Conservation (phyloP, 2,888 invertebrate species). For the Pseudococcus longispinus region DNA sequence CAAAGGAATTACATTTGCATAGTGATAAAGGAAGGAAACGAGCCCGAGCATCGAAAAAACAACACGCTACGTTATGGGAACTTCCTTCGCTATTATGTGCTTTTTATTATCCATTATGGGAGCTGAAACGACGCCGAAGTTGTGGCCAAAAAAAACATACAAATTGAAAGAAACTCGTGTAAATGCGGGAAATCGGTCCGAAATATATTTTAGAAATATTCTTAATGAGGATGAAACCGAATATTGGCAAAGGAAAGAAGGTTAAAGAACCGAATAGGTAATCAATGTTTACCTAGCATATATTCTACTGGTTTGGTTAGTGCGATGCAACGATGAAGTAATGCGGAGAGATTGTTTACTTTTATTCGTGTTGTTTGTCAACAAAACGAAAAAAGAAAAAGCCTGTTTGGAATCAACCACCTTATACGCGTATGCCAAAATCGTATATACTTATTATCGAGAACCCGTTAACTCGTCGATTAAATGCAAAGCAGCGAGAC, state of each 20-base stretch:
- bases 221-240: background rate
- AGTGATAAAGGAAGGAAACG: slow-evolving; percentile 51
- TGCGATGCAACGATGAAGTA: background rate
- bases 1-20: slow-evolving; percentile 53
- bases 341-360: background rate
- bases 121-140: background rate
- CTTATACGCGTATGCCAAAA: background rate
- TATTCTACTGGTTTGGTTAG: background rate
- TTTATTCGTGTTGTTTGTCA: background rate
- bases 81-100: slow-evolving; percentile 31
- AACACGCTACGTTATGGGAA: slow-evolving; percentile 29
- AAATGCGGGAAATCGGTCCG: background rate
- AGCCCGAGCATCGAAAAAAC: slow-evolving; percentile 13
- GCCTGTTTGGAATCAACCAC: background rate
- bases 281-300: background rate
- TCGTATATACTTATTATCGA: slow-evolving; percentile 12
- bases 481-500: slow-evolving; percentile 18
- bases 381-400: background rate
- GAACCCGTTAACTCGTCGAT: slow-evolving; percentile 18
- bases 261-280: background rate
- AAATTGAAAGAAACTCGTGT: background rate
- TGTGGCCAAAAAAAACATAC: slow-evolving; percentile 11
- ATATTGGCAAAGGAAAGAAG: background rate
- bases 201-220: background rate
- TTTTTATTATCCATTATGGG: slow-evolving; percentile 36